Percentiles rank a stretch among this genome's conserved stretches.
phyloP scores from a whole-genome alignment of 2,888 invertebrate species.

The Pammene fasciana region DNA sequence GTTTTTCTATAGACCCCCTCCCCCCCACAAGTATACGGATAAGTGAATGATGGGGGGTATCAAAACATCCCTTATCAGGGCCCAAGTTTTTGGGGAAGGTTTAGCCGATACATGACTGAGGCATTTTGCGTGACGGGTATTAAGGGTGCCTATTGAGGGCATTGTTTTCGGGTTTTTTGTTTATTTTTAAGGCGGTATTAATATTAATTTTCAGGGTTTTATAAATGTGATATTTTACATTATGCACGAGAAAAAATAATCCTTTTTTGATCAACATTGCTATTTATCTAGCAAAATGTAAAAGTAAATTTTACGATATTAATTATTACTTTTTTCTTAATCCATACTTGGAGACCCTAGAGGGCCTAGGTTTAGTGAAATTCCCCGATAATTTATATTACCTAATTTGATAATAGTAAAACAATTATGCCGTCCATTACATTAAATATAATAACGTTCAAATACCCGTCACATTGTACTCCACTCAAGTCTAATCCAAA shows the following conservation, averaged over 20 bases:
- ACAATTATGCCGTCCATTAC: not conserved
- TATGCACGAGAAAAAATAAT: too few relatives aligned
- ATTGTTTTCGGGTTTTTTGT: conserved; percentile 36
- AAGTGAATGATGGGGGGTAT: conserved; percentile 80
- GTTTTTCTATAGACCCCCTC: conserved; percentile 77
- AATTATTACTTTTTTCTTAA: too few relatives aligned
- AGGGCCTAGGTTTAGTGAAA: too few relatives aligned
- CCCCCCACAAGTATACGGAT: conserved; percentile 63
- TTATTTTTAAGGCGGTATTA: conserved; percentile 21
- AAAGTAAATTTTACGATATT: too few relatives aligned
- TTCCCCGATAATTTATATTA: not conserved
- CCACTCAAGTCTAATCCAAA: conserved; percentile 13
- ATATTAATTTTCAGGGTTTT: conserved; percentile 5
- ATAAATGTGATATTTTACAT: too few relatives aligned
- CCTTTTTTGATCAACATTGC: too few relatives aligned
- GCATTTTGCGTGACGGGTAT: conserved; percentile 36
- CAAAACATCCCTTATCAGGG: conserved; percentile 80
- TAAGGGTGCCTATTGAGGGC: conserved; percentile 29
- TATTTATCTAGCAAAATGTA: too few relatives aligned
- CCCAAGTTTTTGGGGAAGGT: conserved; percentile 78
- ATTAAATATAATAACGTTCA: not conserved
- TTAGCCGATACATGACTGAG: conserved; percentile 57
- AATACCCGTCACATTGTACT: not conserved
- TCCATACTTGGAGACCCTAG: too few relatives aligned
- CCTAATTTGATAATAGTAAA: not conserved